Evolutionary conservation across 1,140 invertebrate species (phyloP).

Genomic region (Listronotus bonariensis): DNA sequence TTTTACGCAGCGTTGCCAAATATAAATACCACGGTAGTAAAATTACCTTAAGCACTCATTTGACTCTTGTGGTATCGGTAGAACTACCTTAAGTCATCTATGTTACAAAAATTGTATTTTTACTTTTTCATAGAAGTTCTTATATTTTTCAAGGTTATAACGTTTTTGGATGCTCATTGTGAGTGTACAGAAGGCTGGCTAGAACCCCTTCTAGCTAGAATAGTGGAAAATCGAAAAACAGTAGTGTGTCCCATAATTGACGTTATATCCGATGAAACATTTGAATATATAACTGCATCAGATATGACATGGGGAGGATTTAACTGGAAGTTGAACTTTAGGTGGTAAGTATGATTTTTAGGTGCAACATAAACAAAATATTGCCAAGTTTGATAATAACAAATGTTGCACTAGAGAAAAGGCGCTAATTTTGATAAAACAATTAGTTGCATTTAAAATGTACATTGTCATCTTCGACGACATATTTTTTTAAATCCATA

Average conservation of each 20-base stretch:
- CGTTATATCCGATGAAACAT: conserved; percentile 96
- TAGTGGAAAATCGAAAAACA: conserved; percentile 88
- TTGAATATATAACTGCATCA: conserved; percentile 93
- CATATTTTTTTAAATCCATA: no score
- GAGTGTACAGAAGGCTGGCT: conserved; percentile 95
- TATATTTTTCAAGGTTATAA: conserved; percentile 63
- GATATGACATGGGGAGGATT: conserved; percentile 98
- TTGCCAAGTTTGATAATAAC: no score
- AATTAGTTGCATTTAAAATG: no score
- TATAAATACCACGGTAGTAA: no score
- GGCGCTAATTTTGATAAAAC: no score
- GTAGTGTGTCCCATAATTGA: conserved; percentile 98
- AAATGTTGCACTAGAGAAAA: no score
- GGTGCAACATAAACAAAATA: neutral
- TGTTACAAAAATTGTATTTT: neutral
- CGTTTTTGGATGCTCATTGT: conserved; percentile 96
- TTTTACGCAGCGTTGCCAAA: no score
- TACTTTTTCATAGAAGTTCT: neutral
- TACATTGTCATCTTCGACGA: no score
- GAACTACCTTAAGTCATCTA: neutral
- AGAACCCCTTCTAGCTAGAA: conserved; percentile 86
- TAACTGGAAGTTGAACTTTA: conserved; percentile 97
- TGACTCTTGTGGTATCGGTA: no score
- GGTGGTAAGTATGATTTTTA: conserved; percentile 74
- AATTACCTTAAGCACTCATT: no score